Base-by-base conservation (phyloP, 2,113 vertebrate species). In the Callipepla squamata region DNA sequence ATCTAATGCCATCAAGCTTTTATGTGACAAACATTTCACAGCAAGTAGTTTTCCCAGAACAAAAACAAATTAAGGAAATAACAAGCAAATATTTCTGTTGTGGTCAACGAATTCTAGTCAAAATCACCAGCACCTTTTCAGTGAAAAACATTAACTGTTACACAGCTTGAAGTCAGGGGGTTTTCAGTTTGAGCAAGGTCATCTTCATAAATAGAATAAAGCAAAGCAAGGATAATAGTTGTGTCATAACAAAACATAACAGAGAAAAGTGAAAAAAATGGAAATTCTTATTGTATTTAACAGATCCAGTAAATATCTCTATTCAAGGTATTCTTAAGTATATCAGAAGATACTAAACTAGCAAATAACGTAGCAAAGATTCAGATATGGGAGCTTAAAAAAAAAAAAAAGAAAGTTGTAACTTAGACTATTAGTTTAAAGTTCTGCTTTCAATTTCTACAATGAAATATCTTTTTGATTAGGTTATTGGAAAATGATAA, bases 241-340 rank as follows among this genome's bases (percentile, higher is more conserved):
- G 15, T 91, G 74, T 66, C 47, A 21, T 62, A 95, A 96, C 38
- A 51, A 70, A 42, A 91, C 1, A 1, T 30, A 90, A 75, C 17
- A 96, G 32, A 87, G 55, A 97, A 93, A n/a, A 80, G 73, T 65
- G 70, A 87, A 69, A 91, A 89, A 91, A 89, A 89, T 65, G 89
- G 38, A 95, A 83, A 91, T 6, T 67, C 67, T 32, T 63, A 89
- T 51, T 76, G 10, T 86, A 50, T 85, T 36, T 51, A 67, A 32
- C 69, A 75, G 57, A 63, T 12, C 36, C 70, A 86, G 77, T 90
- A 51, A 16, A 8, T 84, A 28, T 79, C 15, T 40, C 59, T 87
- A 34, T 82, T 75, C 79, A 51, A 42, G 58, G 28, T 7, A n/a
- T 48, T 61, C 59, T 22, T 50, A 89, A 67, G 44, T 40, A 2